These are phyloP conservation scores for Anadara kagoshimensis DNA, from an alignment of 1,140 invertebrate genomes.

Conservation along the genomic window DNA sequence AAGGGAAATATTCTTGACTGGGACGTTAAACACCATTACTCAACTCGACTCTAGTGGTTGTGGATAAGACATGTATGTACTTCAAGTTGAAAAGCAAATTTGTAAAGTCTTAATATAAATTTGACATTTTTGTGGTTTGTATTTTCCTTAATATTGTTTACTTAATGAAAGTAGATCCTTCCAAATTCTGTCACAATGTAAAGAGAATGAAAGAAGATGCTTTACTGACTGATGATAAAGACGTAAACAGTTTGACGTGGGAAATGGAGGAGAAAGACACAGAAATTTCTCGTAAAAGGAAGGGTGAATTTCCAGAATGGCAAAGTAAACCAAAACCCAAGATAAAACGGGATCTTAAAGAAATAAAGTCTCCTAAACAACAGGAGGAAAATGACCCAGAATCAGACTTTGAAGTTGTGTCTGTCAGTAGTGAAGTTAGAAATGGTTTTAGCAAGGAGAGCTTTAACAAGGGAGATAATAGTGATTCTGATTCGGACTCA, in stretches of 20 bases:
- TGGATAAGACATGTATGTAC: too few species aligned
- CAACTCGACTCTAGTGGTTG: too few species aligned
- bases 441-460: background rate
- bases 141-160: constrained; percentile 34
- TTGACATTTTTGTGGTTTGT: background rate
- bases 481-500: constrained; percentile 25
- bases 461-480: background rate
- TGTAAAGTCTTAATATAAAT: too few species aligned
- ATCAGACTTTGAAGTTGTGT: constrained; percentile 36
- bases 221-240: background rate
- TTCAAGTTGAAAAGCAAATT: too few species aligned
- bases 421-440: background rate
- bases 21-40: too few species aligned
- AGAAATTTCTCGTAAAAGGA: constrained; percentile 56
- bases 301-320: constrained; percentile 55
- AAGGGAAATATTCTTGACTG: too few species aligned
- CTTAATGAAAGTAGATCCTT: constrained; percentile 61
- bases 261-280: constrained; percentile 50
- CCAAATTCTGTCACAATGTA: constrained; percentile 58
- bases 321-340: constrained; percentile 1
- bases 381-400: background rate
- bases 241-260: constrained; percentile 49
- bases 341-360: constrained; percentile 11
- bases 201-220: constrained; percentile 54
- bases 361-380: background rate